Base-by-base conservation (phyloP, 2,113 vertebrate species). In the Archilochus colubris region DNA sequence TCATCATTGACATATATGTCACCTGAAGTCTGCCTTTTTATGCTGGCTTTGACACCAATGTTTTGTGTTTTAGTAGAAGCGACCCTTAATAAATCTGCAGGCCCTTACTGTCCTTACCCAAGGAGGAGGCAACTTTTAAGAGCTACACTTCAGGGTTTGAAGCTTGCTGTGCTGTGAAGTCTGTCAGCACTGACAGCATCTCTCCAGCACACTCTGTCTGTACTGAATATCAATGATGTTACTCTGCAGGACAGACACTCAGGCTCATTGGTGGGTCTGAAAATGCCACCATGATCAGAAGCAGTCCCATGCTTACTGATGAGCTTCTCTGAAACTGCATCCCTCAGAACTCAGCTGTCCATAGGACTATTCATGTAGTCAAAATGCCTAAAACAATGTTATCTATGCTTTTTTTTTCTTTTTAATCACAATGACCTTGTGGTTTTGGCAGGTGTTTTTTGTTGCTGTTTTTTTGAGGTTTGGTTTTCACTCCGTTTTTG, bases 161-260 rank as follows among this genome's bases (percentile, higher is more conserved):
- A 83, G 83, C 40, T 43, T 16, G 59, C 59, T 27, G 1, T 17
- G 53, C 8, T 75, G 57, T 44, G 73, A 72, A 84, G 69, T 21
- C 83, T 61, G 83, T 76, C 82, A 58, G 83, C 55, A 36, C 38
- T 38, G 59, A 59, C 25, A 0, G 0, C 76, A 14, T 25, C 58
- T 58, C 83, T 81, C 33, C 64, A 81, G 28, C 43, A 16, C 8
- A 48, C 16, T 80, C 68, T 40, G 53, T 30, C 86, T 77, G 57
- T 23, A 59, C 30, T 17, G 90, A 78, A 38, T 70, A 78, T 27
- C 91, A 88, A 1, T 19, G 76, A 63, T 15, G 20, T 28, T 14
- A 48, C 51, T 57, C 20, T 2, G 70, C 0, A 0, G 91, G 25
- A 30, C 82, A 66, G 51, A 36, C 0, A 1, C 66, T 48, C 10